A percentile compares a stretch with the other conserved stretches of the same genome.
Conservation (phyloP, 1,140 invertebrate species). For the Ceratosolen fusciceps region DNA sequence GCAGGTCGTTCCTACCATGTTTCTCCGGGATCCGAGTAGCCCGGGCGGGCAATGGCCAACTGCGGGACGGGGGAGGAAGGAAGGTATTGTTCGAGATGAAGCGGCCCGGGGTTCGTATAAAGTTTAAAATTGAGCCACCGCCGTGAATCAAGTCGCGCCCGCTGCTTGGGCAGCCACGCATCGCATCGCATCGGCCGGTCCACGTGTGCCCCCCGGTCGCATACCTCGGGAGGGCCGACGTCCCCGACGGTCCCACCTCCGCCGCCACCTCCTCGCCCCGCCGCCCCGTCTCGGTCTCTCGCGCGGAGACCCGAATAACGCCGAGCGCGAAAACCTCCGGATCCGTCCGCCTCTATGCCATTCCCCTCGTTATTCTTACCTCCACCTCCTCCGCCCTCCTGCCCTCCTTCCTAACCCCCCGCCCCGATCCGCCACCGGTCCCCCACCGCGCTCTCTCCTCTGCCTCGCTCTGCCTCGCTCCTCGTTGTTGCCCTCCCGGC, state of each 20-base stretch:
- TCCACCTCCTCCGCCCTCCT: conserved; percentile 52
- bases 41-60: conserved; percentile 8
- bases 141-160: conserved; percentile 66
- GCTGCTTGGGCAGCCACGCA: too few species aligned
- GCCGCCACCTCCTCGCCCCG: not conserved
- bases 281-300: not conserved
- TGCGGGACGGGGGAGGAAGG: conserved; percentile 1
- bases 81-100: conserved; percentile 45
- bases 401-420: conserved; percentile 40
- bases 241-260: not conserved
- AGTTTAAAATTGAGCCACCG: conserved; percentile 49
- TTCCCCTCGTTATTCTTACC: conserved; percentile 48
- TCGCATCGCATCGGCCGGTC: not conserved
- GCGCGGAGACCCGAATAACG: conserved; percentile 26
- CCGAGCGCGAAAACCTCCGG: conserved; percentile 28
- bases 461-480: too few species aligned
- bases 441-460: conserved; percentile 57
- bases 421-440: conserved; percentile 40
- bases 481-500: too few species aligned
- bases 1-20: too few species aligned
- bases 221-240: not conserved
- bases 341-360: conserved; percentile 51
- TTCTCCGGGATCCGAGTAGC: too few species aligned
- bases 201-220: not conserved
- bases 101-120: conserved; percentile 28